Percentiles rank a stretch among this genome's conserved stretches.
These are phyloP conservation scores for Colletes collaris DNA, from an alignment of 2,888 invertebrate genomes.

Conservation along the genomic window DNA sequence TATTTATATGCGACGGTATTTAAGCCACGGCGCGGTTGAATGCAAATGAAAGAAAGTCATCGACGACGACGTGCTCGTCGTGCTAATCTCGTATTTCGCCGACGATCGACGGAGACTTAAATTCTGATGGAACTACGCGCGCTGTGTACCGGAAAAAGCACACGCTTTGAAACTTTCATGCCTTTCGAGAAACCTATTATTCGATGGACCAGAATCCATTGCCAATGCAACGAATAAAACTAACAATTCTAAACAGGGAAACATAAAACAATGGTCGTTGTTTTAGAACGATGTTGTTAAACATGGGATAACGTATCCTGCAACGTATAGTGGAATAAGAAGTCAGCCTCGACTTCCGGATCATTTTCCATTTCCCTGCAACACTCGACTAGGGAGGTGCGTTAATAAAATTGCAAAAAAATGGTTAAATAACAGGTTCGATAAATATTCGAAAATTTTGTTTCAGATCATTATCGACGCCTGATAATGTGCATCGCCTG, in stretches of 20 bases:
- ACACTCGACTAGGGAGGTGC: slow-evolving; percentile 78
- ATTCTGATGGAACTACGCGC: slow-evolving; percentile 14
- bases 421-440: too few relatives aligned
- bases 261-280: too few relatives aligned
- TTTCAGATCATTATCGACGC: slow-evolving; percentile 79
- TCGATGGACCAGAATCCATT: background rate
- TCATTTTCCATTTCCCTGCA: slow-evolving; percentile 80
- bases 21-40: slow-evolving; percentile 54
- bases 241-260: too few relatives aligned
- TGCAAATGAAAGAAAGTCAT: slow-evolving; percentile 75
- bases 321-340: slow-evolving; percentile 67
- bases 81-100: slow-evolving; percentile 34
- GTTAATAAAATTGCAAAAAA: slow-evolving; percentile 3
- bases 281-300: background rate
- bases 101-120: slow-evolving; percentile 17
- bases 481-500: slow-evolving; percentile 87
- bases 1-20: slow-evolving; percentile 61
- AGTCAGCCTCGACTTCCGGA: slow-evolving; percentile 76
- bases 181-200: background rate
- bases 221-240: background rate
- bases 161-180: slow-evolving; percentile 17
- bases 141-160: slow-evolving; percentile 5
- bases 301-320: slow-evolving; percentile 72
- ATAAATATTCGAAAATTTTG: background rate
- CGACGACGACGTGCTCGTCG: slow-evolving; percentile 64